A percentile compares a stretch with the other conserved stretches of the same genome.
Conservation (phyloP, 92 coral and sea anemone species). For the Zoanthus solanderi region DNA sequence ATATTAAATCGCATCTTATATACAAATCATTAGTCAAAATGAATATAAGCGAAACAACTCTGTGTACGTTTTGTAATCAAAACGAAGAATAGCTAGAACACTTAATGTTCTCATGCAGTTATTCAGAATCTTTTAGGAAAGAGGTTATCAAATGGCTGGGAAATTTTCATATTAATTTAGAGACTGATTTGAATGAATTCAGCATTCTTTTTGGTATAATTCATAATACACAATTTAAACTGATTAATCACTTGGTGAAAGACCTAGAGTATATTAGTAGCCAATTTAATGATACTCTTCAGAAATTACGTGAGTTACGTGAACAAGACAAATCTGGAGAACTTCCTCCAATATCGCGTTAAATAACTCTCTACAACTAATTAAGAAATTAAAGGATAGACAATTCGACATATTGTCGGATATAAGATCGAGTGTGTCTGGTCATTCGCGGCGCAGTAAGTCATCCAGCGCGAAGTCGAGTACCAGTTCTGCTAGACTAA, state of each 20-base stretch:
- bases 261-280: not conserved
- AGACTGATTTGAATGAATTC: too few species aligned
- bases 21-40: too few species aligned
- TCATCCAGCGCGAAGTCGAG: conserved; percentile 21
- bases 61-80: too few species aligned
- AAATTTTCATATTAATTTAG: too few species aligned
- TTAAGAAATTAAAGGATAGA: conserved; percentile 33
- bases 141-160: too few species aligned
- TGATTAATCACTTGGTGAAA: not conserved
- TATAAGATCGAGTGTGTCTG: conserved; percentile 3
- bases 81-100: too few species aligned
- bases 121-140: too few species aligned
- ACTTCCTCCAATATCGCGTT: not conserved
- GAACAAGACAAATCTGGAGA: conserved; percentile 14
- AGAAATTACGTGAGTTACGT: conserved; percentile 28
- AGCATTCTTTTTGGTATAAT: too few species aligned
- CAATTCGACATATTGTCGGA: conserved; percentile 52
- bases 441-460: conserved; percentile 18
- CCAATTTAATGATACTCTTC: conserved; percentile 16
- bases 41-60: too few species aligned
- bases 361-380: not conserved
- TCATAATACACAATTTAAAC: too few species aligned
- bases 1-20: too few species aligned
- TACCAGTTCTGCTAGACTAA: conserved; percentile 15
- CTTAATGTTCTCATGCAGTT: too few species aligned